Percentiles rank a stretch among this genome's conserved stretches.
These are phyloP conservation scores for Hypomecis atomaria DNA, from an alignment of 2,888 invertebrate species.

Conservation along the genomic window DNA sequence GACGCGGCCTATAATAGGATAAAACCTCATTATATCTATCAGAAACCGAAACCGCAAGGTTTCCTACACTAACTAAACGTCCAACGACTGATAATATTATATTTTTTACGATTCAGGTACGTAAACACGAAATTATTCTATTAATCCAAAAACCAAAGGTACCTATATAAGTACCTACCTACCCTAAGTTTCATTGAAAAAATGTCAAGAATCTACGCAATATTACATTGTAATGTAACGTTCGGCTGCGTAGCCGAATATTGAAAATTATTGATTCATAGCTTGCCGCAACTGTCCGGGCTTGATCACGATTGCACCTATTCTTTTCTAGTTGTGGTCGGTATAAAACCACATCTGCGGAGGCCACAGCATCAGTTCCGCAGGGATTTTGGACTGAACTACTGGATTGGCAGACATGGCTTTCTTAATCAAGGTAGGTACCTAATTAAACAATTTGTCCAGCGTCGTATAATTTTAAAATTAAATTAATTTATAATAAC, in stretches of 20 bases:
- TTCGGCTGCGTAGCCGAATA: conserved; percentile 70
- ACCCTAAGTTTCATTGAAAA: conserved; percentile 33
- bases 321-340: conserved; percentile 65
- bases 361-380: conserved; percentile 63
- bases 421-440: conserved; percentile 70
- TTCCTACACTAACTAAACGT: too few relatives aligned
- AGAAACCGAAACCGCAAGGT: too few relatives aligned
- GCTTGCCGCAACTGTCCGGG: conserved; percentile 71
- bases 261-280: conserved; percentile 82
- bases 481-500: too few relatives aligned
- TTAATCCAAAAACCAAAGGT: not conserved
- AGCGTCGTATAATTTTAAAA: not conserved
- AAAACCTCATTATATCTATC: too few relatives aligned
- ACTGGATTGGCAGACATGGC: conserved; percentile 62
- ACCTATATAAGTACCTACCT: not conserved
- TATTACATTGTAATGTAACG: conserved; percentile 59
- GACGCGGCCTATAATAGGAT: too few relatives aligned
- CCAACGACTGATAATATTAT: too few relatives aligned
- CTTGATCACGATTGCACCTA: conserved; percentile 74
- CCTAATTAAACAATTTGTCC: not conserved
- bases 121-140: not conserved
- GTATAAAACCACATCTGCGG: conserved; percentile 75
- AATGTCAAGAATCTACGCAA: conserved; percentile 61
- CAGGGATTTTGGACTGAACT: conserved; percentile 59
- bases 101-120: too few relatives aligned